Evolutionary conservation across 2,113 vertebrate genomes (phyloP), one percentile per base, ranked within the genome.

Genomic region (Lucifuga dentata): DNA sequence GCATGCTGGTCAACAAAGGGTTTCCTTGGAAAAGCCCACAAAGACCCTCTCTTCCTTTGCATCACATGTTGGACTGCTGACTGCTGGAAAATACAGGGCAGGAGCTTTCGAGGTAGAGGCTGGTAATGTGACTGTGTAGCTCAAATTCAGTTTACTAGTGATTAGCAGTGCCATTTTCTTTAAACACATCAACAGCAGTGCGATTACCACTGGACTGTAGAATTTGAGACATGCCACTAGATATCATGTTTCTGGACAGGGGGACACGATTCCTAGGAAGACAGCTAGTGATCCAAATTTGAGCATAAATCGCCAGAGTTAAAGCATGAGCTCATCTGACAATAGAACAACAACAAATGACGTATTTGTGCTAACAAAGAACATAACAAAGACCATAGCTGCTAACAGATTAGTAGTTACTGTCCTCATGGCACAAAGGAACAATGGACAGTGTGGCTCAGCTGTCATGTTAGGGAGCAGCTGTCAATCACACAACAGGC

Each of bases 11-110:
- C 80, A 88, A 85, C 76, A 86, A 76, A 84, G 76, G 48, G 73
- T 83, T 84, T 83, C 78, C 78, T 83, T 46, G 80, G 76, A 89
- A 87, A 85, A 80, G 57, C 70, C 83, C 73, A 86, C 76, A 83
- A 72, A 83, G 76, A 66, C 72, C 55, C 32, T 74, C 58, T 78
- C 44, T 73, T 33, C 48, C 24, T 55, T 43, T 15, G 38, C 11
- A 23, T 86, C 85, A 81, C 73, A 13, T 84, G 81, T 77, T 77
- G 41, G 58, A 19, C 79, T 78, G 73, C 79, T 86, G 77, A 88
- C 78, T 81, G 57, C 26, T 80, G 51, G 62, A 73, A 81, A 80
- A 78, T 24, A 36, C 60, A 63, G 76, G 67, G 45, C 45, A 50
- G 26, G 55, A 53, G 29, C 38, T 68, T 17, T 32, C n/a, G 57